phyloP scores from a whole-genome alignment of 2,888 invertebrate species.

The Mystacides longicornis region DNA sequence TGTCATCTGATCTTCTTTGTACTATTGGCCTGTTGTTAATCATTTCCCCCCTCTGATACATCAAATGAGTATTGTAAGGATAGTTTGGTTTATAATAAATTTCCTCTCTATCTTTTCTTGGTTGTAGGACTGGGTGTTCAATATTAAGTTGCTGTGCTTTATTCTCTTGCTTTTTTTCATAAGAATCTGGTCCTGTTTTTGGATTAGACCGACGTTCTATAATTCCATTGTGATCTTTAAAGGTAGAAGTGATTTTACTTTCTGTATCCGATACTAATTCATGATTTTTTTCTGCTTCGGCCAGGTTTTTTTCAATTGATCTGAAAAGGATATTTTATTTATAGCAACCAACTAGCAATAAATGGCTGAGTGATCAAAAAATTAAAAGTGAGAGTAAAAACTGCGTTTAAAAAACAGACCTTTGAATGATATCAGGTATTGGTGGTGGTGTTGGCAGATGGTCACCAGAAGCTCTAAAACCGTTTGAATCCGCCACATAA shows the following conservation, averaged over 20 bases:
- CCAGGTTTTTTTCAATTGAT: background rate
- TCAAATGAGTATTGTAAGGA: background rate
- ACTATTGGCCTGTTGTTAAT: background rate
- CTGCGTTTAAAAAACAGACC: constrained; percentile 32
- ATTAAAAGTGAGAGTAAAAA: background rate
- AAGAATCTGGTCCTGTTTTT: background rate
- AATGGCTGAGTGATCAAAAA: too few species aligned
- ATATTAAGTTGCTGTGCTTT: background rate
- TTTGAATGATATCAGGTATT: constrained; percentile 61
- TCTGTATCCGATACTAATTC: background rate
- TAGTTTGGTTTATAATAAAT: background rate
- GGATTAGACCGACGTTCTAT: background rate
- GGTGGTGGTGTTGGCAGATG: constrained; percentile 73
- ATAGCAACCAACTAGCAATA: too few species aligned
- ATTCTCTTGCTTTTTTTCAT: background rate
- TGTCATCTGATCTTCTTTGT: background rate
- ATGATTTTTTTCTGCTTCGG: background rate
- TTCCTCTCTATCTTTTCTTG: background rate
- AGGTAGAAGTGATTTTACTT: background rate
- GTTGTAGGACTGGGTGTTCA: background rate
- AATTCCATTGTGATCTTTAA: background rate
- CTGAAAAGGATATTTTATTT: background rate
- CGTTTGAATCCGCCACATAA: constrained; percentile 69
- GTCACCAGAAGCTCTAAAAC: constrained; percentile 68
- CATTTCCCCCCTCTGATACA: background rate